Evolutionary conservation across 1,140 invertebrate genomes (phyloP), one percentile per base, ranked within the genome.

Genomic region (Armadillidium nasatum): DNA sequence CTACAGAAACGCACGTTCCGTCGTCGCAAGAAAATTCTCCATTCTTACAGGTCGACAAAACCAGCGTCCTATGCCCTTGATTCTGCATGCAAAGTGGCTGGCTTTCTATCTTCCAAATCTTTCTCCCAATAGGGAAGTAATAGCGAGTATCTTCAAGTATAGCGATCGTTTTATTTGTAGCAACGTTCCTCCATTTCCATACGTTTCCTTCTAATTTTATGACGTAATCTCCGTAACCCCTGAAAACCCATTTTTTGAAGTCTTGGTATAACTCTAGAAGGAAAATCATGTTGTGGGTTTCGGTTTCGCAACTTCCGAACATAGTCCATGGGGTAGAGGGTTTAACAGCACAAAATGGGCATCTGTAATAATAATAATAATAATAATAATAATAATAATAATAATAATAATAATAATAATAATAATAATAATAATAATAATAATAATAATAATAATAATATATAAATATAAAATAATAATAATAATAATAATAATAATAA

Each of bases 11-110:
- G 74, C 74, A 76, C 15, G 44, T 44, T 3, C 50, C 74, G 67
- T 71, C 66, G 50, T 76, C 68, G 23, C 74, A 76, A 2, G 74
- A 70, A 33, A 76, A 76, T 23, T 76, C 4, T 6, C 44, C 74
- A 7, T 76, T 19, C 11, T 9, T 3, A 45, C 74, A 76, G 3
- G 66, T 60, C n/a, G 66, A 60, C 0, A 76, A 10, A 13, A 11
- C 22, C 1, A 76, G 21, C 43, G 43, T 11, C 10, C 74, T 43
- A 10, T 11, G n/a, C 6, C 74, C 74, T 44, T 45, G 19, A 0
- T 23, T 9, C 50, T 76, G 74, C 4, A 33, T 44, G 19, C 74
- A 76, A 43, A 74, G 19, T 7, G 44, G 60, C 6, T 60, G 50
- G n/a, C n/a, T n/a, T 50, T 50, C 21, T n/a, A 67, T 3, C 46